These are phyloP conservation scores for Rhinogobius similis DNA, from an alignment of 2,113 vertebrate genomes.

Conservation along the genomic window DNA sequence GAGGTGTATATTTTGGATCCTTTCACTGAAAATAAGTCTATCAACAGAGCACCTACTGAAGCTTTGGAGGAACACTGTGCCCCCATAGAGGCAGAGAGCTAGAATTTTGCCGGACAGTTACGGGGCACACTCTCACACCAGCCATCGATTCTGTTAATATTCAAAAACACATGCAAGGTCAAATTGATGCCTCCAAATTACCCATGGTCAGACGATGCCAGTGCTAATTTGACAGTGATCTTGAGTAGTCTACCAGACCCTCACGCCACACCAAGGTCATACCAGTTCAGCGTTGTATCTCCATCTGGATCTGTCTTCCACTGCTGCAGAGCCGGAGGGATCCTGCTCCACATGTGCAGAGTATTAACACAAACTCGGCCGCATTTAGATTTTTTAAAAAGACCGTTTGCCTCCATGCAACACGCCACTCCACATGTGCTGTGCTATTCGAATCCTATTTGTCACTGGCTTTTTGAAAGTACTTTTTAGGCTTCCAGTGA, in stretches of 20 bases:
- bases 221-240: conserved; percentile 32
- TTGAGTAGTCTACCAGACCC: conserved; percentile 26
- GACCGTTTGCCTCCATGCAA: conserved; percentile 35
- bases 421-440: conserved; percentile 18
- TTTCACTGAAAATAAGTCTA: too few species aligned
- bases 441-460: conserved; percentile 47
- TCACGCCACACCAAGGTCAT: conserved; percentile 42
- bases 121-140: neutral
- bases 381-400: conserved; percentile 31
- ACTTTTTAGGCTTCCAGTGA: conserved; percentile 28
- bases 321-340: conserved; percentile 48
- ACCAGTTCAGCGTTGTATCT: conserved; percentile 60
- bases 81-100: neutral
- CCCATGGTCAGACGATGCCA: conserved; percentile 2
- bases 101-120: neutral
- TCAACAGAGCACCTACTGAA: too few species aligned
- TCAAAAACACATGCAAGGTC: neutral
- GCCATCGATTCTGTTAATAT: neutral
- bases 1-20: too few species aligned
- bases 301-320: conserved; percentile 60
- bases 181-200: neutral
- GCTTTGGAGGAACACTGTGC: neutral
- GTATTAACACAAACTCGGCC: conserved; percentile 50
- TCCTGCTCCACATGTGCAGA: conserved; percentile 63
- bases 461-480: conserved; percentile 35